Conservation (phyloP, 1,140 invertebrate genomes). For the Macrosteles quadrilineatus region DNA sequence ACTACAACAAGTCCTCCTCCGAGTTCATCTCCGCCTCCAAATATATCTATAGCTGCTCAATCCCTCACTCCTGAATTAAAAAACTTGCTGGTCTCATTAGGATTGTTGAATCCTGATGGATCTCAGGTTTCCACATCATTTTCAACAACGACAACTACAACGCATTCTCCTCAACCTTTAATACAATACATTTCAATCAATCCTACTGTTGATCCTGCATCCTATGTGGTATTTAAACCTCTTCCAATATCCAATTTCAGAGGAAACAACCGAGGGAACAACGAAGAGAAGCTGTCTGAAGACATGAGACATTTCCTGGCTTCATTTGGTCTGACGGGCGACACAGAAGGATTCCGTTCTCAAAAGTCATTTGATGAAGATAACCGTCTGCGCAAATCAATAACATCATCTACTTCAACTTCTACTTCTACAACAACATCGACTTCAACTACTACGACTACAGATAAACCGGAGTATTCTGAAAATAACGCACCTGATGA, state of each 20-base stretch:
- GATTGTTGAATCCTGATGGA: slow-evolving; percentile 42
- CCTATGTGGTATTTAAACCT: slow-evolving; percentile 60
- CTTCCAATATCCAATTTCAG: slow-evolving; percentile 56
- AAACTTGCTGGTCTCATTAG: slow-evolving; percentile 51
- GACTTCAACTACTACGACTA: not conserved
- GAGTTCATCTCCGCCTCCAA: slow-evolving; percentile 40
- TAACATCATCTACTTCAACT: slow-evolving; percentile 10
- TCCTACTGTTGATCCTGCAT: slow-evolving; percentile 48
- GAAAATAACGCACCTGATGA: slow-evolving; percentile 11
- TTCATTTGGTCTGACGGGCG: slow-evolving; percentile 56
- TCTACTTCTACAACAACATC: slow-evolving; percentile 13
- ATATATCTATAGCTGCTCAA: slow-evolving; percentile 48
- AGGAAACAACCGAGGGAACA: slow-evolving; percentile 40
- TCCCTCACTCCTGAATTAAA: slow-evolving; percentile 52
- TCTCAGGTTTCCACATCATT: slow-evolving; percentile 32
- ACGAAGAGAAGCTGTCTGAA: slow-evolving; percentile 43
- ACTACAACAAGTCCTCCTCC: not conserved
- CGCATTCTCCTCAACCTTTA: slow-evolving; percentile 28
- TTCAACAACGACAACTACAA: slow-evolving; percentile 34
- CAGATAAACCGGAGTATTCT: too few species aligned
- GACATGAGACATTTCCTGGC: slow-evolving; percentile 58
- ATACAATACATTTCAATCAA: slow-evolving; percentile 37
- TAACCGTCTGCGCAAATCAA: not conserved
- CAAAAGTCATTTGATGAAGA: slow-evolving; percentile 25
- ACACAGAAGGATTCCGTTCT: slow-evolving; percentile 24